Evolutionary conservation across 2,113 vertebrate genomes (phyloP).

Genomic region (Leiothrix lutea): DNA sequence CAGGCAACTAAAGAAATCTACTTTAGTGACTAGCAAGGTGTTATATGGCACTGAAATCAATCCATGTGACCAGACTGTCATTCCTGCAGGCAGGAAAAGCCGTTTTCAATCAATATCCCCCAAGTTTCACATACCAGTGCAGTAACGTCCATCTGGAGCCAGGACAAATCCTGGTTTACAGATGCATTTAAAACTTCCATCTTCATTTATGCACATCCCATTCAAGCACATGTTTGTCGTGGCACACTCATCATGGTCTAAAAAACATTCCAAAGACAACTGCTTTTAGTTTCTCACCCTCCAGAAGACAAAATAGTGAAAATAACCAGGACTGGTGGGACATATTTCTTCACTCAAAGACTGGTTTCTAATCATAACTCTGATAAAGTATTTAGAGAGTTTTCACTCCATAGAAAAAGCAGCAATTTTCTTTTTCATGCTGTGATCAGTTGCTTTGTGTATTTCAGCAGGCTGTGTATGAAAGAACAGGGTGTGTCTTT

Average conservation of each 20-base stretch:
- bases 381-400: background rate
- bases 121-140: conserved; percentile 66
- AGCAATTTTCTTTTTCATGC: background rate
- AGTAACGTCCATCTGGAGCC: conserved; percentile 74
- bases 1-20: background rate
- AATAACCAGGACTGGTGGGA: background rate
- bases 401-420: background rate
- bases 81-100: background rate
- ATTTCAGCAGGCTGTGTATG: background rate
- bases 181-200: conserved; percentile 82
- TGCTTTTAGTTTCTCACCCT: background rate
- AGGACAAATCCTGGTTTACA: conserved; percentile 80
- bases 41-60: background rate
- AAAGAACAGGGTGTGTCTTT: background rate
- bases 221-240: conserved; percentile 79
- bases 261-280: background rate
- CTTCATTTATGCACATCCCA: conserved; percentile 84
- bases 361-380: background rate
- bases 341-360: background rate
- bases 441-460: background rate
- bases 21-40: background rate
- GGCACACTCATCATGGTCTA: conserved; percentile 79
- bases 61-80: background rate
- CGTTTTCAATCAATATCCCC: background rate
- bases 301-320: background rate